Conservation (phyloP, 2,797 vertebrate genomes). For the Peromyscus attwateri region DNA sequence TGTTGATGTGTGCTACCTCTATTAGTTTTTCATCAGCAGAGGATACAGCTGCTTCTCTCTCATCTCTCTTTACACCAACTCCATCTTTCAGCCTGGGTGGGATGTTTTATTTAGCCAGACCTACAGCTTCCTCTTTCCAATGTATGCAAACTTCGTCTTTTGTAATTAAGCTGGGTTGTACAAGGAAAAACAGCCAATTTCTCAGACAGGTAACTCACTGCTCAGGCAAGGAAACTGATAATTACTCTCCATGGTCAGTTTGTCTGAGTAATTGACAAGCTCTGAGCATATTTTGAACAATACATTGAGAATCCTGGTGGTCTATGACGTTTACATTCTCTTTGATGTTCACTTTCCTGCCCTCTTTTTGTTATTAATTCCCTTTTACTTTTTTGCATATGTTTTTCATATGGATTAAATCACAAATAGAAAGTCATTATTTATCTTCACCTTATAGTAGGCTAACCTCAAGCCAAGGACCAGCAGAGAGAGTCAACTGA, state of each 20-base stretch:
- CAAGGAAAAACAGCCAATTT: neutral
- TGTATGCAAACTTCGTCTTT: neutral
- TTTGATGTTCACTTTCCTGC: neutral
- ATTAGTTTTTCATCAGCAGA: too few relatives aligned
- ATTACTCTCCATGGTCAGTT: neutral
- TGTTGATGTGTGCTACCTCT: too few relatives aligned
- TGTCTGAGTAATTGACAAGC: neutral
- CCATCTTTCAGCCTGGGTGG: neutral
- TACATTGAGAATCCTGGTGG: too few relatives aligned
- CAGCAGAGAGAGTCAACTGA: neutral
- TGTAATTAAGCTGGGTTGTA: neutral
- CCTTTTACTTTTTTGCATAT: neutral
- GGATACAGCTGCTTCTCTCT: neutral
- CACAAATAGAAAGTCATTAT: neutral
- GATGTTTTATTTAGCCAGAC: neutral
- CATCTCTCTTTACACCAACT: neutral
- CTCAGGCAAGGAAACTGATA: neutral
- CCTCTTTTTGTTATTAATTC: neutral
- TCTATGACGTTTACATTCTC: neutral
- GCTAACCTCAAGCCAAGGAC: neutral
- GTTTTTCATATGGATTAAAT: neutral
- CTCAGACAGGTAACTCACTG: neutral
- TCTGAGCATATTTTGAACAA: neutral
- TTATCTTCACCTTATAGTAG: neutral
- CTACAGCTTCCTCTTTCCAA: neutral